A percentile compares a stretch with the other conserved stretches of the same genome.
Conservation (phyloP, 1,140 invertebrate species). For the Copidosoma floridanum region DNA sequence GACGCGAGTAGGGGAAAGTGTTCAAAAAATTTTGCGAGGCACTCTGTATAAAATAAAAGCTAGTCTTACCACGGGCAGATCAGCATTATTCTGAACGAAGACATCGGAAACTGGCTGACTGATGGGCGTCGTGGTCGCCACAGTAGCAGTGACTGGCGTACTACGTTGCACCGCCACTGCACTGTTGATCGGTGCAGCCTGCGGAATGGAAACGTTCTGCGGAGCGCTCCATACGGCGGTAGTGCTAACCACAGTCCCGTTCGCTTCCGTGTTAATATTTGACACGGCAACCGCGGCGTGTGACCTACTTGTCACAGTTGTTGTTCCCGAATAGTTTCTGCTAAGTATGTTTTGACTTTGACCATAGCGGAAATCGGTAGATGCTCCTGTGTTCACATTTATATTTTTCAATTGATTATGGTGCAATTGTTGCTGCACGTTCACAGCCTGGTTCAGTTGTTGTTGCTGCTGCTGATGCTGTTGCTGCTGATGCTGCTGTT, state of each 20-base stretch:
- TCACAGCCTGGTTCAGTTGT: constrained; percentile 43
- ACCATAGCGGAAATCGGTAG: constrained; percentile 54
- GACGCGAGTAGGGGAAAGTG: no score
- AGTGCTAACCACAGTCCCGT: constrained; percentile 39
- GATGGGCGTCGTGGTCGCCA: constrained; percentile 17
- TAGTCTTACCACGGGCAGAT: constrained; percentile 1
- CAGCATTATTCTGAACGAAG: constrained; percentile 34
- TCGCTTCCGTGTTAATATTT: constrained; percentile 29
- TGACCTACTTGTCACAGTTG: neutral
- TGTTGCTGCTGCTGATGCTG: constrained; percentile 35
- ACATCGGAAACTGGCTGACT: constrained; percentile 35
- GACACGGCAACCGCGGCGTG: neutral
- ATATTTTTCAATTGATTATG: constrained; percentile 53
- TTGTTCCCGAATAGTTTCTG: constrained; percentile 45
- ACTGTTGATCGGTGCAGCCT: constrained; percentile 41
- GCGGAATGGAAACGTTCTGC: constrained; percentile 41
- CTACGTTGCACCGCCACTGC: constrained; percentile 17
- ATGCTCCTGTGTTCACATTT: constrained; percentile 50
- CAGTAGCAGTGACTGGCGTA: constrained; percentile 1
- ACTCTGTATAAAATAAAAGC: neutral
- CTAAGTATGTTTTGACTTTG: constrained; percentile 55
- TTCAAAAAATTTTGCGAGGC: no score
- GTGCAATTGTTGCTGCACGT: constrained; percentile 53
- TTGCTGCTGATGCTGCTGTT: neutral
- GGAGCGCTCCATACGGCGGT: constrained; percentile 26